phyloP scores from a whole-genome alignment of 2,888 invertebrate species.

The Molorchus minor region DNA sequence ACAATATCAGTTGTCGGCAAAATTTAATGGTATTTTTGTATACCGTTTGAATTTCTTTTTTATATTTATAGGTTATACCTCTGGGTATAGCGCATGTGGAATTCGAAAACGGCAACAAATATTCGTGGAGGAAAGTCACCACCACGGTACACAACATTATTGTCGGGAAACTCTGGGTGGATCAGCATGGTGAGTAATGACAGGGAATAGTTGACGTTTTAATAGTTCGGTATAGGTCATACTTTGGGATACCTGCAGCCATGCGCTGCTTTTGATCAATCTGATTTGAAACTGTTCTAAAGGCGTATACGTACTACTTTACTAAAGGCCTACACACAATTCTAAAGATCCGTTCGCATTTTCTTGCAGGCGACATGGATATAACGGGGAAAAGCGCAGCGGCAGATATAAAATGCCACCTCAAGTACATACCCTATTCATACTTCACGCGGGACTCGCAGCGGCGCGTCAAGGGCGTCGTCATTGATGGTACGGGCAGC shows the following conservation, averaged over 20 bases:
- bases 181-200: constrained; percentile 80
- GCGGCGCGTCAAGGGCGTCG: constrained; percentile 84
- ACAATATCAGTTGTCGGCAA: background rate
- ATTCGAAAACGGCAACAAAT: constrained; percentile 81
- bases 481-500: constrained; percentile 77
- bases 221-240: background rate
- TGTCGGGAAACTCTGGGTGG: constrained; percentile 99
- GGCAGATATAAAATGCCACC: constrained; percentile 88
- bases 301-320: no score
- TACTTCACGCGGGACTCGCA: constrained; percentile 98
- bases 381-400: constrained; percentile 87
- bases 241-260: background rate
- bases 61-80: constrained; percentile 73
- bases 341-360: no score
- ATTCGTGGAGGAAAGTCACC: constrained; percentile 98
- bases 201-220: background rate
- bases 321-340: no score
- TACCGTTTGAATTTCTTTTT: no score
- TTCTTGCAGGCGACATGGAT: constrained; percentile 85
- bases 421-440: constrained; percentile 98
- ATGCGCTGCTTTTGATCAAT: no score
- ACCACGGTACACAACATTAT: constrained; percentile 99
- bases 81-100: constrained; percentile 77
- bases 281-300: no score
- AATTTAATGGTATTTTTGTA: background rate